Evolutionary conservation across 2,888 invertebrate species (phyloP).

Genomic region (Microdon myrmicae): DNA sequence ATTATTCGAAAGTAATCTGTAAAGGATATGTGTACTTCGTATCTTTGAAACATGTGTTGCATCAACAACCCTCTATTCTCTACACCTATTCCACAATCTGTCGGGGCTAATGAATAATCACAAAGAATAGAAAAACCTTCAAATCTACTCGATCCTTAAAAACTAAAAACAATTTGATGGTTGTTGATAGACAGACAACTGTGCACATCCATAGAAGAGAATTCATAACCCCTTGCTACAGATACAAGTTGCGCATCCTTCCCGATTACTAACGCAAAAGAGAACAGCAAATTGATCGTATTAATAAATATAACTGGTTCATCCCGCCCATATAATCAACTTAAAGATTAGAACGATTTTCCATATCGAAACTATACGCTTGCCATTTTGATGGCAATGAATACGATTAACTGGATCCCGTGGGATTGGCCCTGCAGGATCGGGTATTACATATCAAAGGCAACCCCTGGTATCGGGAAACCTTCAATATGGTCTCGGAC

Average conservation of each 20-base stretch:
- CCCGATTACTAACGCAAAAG: conserved; percentile 61
- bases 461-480: conserved; percentile 31
- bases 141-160: too few species aligned
- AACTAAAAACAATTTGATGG: too few species aligned
- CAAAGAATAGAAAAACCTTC: too few species aligned
- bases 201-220: too few species aligned
- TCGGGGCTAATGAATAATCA: too few species aligned
- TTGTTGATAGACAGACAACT: too few species aligned
- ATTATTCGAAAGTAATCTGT: conserved; percentile 51
- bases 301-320: conserved; percentile 67
- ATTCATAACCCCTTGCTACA: too few species aligned
- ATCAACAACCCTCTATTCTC: too few species aligned
- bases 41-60: too few species aligned
- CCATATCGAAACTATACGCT: conserved; percentile 47
- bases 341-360: conserved; percentile 61
- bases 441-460: conserved; percentile 48
- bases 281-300: conserved; percentile 68
- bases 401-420: conserved; percentile 52
- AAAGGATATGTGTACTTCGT: conserved; percentile 15
- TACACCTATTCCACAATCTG: conserved; percentile 25
- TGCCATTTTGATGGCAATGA: conserved; percentile 52
- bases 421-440: conserved; percentile 32
- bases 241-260: conserved; percentile 22
- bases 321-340: conserved; percentile 67
- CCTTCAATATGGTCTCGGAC: conserved; percentile 50